Evolutionary conservation across 2,888 invertebrate genomes (phyloP).

Genomic region (Chymomyza amoena): DNA sequence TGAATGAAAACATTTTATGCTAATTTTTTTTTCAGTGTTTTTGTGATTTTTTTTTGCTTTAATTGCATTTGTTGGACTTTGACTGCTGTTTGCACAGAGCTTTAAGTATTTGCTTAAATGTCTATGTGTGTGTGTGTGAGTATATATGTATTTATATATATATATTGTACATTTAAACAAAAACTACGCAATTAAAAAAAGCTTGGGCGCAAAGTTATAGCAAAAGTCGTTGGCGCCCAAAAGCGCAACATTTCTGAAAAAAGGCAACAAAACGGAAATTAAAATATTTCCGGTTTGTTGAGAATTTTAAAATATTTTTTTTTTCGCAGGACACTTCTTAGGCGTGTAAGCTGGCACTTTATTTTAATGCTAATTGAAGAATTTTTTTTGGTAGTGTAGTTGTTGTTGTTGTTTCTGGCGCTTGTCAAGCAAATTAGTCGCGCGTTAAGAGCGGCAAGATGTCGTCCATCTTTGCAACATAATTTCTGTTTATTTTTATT

Average conservation of each 20-base stretch:
- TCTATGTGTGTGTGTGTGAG: slow-evolving; percentile 8
- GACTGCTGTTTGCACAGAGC: slow-evolving; percentile 46
- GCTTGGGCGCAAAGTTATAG: slow-evolving; percentile 27
- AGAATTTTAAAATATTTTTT: not conserved
- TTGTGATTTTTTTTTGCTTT: slow-evolving; percentile 10
- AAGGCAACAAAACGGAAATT: slow-evolving; percentile 60
- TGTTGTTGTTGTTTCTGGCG: not conserved
- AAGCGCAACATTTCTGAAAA: slow-evolving; percentile 44
- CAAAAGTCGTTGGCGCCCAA: slow-evolving; percentile 37
- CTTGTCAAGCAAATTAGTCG: slow-evolving; percentile 21
- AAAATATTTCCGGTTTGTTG: slow-evolving; percentile 70
- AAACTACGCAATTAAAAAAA: slow-evolving; percentile 54
- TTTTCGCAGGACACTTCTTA: slow-evolving; percentile 5
- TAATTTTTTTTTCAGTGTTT: slow-evolving; percentile 46
- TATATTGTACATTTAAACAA: slow-evolving; percentile 9
- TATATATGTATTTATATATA: too few species aligned
- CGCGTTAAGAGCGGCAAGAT: not conserved
- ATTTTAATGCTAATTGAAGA: slow-evolving; percentile 63
- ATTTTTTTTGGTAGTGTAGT: not conserved
- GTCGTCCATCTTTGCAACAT: not conserved
- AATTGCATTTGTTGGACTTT: slow-evolving; percentile 31
- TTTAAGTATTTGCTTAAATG: slow-evolving; percentile 70
- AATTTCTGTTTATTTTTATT: not conserved
- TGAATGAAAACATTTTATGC: slow-evolving; percentile 68
- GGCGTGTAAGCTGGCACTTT: slow-evolving; percentile 26